phyloP scores from a whole-genome alignment of 2,888 invertebrate genomes.

The Didymodactylos carnosus region DNA sequence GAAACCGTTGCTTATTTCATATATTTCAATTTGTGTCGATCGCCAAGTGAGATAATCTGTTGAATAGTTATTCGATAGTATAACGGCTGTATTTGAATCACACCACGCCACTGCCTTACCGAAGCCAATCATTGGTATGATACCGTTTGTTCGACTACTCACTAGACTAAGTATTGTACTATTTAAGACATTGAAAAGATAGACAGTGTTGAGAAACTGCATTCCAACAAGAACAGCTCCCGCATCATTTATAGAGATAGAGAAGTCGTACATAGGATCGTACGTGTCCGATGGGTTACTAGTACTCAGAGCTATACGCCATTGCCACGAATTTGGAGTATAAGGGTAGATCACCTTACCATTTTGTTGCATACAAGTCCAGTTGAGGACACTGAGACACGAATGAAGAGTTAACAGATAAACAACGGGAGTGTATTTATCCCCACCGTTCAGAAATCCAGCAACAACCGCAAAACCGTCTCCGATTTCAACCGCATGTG shows the following conservation, averaged over 20 bases:
- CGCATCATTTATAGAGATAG: not conserved
- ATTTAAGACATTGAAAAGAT: not conserved
- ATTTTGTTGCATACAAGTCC: no score
- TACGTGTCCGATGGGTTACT: no score
- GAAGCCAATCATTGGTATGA: not conserved
- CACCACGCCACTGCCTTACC: not conserved
- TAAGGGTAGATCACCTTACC: no score
- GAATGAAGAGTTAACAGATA: no score
- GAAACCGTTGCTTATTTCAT: no score
- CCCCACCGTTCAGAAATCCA: no score
- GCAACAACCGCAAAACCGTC: no score
- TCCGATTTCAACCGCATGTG: no score
- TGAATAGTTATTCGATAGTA: not conserved
- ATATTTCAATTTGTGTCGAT: not conserved
- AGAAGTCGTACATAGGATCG: not conserved
- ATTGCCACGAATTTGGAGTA: no score
- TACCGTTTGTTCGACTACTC: not conserved
- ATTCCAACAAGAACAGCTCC: not conserved
- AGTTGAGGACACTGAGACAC: no score
- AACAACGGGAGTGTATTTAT: no score
- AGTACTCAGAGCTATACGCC: no score
- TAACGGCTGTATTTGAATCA: not conserved
- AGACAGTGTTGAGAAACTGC: not conserved
- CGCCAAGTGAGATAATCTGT: not conserved
- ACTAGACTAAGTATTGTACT: not conserved